A percentile compares a stretch with the other conserved stretches of the same genome.
Conservation (phyloP, 2,888 invertebrate species). For the Boloria euphrosyne region DNA sequence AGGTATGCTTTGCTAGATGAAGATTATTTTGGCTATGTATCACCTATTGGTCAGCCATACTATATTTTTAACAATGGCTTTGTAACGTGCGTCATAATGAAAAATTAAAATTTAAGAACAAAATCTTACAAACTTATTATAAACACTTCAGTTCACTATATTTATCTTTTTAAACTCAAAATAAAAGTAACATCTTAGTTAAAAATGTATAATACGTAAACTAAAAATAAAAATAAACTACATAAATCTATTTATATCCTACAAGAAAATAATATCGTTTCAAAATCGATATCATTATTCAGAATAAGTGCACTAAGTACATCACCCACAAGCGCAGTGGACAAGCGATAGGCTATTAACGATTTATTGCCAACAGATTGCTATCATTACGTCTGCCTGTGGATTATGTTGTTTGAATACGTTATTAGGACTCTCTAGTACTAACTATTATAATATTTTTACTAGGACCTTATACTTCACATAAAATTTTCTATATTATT, state of each 20-base stretch:
- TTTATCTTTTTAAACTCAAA: too few relatives aligned
- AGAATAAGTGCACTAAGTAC: constrained; percentile 42
- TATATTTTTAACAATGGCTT: too few relatives aligned
- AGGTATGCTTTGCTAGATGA: too few relatives aligned
- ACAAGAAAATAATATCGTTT: constrained; percentile 24
- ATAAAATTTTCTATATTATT: background rate
- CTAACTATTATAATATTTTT: constrained; percentile 5
- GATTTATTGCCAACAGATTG: constrained; percentile 76
- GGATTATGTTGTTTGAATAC: constrained; percentile 79
- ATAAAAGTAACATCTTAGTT: too few relatives aligned
- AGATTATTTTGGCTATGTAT: too few relatives aligned
- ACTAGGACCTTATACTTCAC: background rate
- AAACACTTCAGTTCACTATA: too few relatives aligned
- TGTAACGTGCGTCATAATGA: too few relatives aligned
- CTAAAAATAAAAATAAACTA: too few relatives aligned
- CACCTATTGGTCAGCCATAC: too few relatives aligned
- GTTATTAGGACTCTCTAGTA: constrained; percentile 57
- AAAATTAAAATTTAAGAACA: too few relatives aligned
- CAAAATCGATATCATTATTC: constrained; percentile 37
- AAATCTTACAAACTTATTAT: too few relatives aligned
- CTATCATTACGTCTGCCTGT: constrained; percentile 69
- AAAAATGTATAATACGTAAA: too few relatives aligned
- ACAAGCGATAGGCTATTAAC: constrained; percentile 74
- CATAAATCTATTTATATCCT: background rate
- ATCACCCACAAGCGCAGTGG: constrained; percentile 67